phyloP scores from a whole-genome alignment of 2,113 vertebrate genomes.

The Brevimyrus niger region DNA sequence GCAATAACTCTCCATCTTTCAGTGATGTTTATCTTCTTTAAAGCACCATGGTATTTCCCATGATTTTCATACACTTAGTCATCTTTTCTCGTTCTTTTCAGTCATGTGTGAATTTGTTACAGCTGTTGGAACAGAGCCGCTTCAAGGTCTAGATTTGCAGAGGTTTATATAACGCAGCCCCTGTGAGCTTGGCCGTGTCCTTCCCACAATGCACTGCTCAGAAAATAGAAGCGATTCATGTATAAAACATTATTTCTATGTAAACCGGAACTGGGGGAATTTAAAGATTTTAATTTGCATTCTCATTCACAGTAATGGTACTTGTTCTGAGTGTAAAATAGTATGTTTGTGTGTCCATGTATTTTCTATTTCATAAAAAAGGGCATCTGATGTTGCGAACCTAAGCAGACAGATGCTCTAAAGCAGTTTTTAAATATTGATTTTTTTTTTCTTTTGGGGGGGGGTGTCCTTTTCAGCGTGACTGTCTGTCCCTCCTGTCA shows the following conservation, averaged over 20 bases:
- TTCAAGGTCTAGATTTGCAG: not conserved
- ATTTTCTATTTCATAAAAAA: not conserved
- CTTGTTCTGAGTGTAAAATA: not conserved
- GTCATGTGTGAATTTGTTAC: conserved; percentile 8
- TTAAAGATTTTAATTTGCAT: not conserved
- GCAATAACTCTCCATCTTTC: not conserved
- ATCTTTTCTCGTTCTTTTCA: not conserved
- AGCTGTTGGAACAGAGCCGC: not conserved
- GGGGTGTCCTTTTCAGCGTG: not conserved
- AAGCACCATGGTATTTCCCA: not conserved
- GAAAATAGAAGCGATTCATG: not conserved
- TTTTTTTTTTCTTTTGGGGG: not conserved
- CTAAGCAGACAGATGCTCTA: not conserved
- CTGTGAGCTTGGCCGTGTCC: not conserved
- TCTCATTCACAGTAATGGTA: not conserved
- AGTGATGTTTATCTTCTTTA: not conserved
- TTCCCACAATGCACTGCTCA: not conserved
- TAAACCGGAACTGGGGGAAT: not conserved
- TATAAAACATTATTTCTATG: not conserved
- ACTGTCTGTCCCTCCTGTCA: not conserved
- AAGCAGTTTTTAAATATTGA: not conserved
- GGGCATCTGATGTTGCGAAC: not conserved
- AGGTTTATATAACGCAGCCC: conserved; percentile 15
- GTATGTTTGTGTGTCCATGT: not conserved
- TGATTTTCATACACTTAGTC: not conserved